Conservation (phyloP, 2,113 vertebrate genomes). For the Sinosuthora webbiana region DNA sequence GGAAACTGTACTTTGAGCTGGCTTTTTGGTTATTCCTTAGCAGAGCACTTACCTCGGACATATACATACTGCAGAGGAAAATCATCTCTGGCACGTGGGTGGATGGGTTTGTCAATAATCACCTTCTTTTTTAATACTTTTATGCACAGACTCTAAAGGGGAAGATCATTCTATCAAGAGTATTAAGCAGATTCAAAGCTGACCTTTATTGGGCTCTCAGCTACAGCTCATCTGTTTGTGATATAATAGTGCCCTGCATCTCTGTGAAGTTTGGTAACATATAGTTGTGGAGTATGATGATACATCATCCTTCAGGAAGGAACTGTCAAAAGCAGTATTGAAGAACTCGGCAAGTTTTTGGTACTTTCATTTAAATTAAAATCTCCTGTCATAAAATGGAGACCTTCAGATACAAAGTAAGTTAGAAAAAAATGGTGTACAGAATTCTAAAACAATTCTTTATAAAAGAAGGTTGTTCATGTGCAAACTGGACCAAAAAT, state of each 20-base stretch:
- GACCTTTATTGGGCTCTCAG: neutral
- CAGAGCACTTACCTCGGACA: neutral
- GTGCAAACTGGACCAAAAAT: neutral
- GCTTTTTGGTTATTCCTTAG: slow-evolving; percentile 46
- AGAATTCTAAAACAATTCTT: neutral
- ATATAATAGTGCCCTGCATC: accelerated
- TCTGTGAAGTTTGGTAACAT: neutral
- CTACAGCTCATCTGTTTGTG: neutral
- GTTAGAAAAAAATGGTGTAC: neutral
- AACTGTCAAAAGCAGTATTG: neutral
- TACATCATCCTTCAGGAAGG: neutral
- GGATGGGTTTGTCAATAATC: neutral
- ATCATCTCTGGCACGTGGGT: neutral
- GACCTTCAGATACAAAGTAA: neutral
- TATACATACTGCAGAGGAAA: neutral
- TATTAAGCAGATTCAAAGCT: neutral
- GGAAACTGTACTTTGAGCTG: slow-evolving; percentile 80
- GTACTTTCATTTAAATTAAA: neutral
- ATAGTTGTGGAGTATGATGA: neutral
- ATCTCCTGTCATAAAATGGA: neutral
- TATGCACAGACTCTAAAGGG: neutral
- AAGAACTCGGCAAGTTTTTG: neutral
- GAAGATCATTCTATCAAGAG: neutral
- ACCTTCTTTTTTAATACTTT: neutral
- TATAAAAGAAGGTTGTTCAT: neutral